Percentiles rank a stretch among this genome's conserved stretches.
Conservation (phyloP, 2,797 vertebrate genomes). For the Pterois miles region DNA sequence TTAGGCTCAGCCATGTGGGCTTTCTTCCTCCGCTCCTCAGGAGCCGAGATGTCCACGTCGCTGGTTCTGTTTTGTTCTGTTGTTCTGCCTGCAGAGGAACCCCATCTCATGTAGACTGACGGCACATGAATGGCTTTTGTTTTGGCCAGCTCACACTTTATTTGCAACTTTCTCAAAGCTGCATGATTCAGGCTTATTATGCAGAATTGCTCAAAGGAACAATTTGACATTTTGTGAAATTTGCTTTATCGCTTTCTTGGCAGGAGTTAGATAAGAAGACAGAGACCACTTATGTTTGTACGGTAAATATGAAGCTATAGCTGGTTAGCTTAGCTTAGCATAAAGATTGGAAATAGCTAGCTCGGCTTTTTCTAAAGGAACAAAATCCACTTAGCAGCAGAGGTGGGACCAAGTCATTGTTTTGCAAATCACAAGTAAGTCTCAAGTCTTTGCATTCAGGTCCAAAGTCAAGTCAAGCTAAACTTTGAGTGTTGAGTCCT, state of each 20-base stretch:
- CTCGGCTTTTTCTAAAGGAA: background rate
- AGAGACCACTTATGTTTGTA: background rate
- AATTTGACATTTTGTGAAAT: background rate
- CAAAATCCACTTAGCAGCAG: background rate
- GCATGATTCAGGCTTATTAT: background rate
- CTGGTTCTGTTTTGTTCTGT: conserved; percentile 66
- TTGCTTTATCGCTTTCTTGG: background rate
- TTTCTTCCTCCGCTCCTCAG: conserved; percentile 73
- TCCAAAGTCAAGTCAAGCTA: background rate
- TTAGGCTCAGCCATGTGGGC: conserved; percentile 78
- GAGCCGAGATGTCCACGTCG: conserved; percentile 73
- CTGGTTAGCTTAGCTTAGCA: background rate
- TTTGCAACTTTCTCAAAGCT: conserved; percentile 21
- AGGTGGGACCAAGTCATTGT: background rate
- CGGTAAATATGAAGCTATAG: background rate
- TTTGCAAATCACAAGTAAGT: background rate
- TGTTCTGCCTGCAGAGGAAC: too few relatives aligned
- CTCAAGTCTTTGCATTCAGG: background rate
- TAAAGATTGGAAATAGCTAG: conserved; percentile 2
- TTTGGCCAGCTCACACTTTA: background rate
- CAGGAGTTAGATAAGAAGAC: background rate
- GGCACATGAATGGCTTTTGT: conserved; percentile 12
- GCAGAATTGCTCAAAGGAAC: background rate
- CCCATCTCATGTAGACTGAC: conserved; percentile 22
- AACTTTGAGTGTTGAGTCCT: background rate